These are phyloP conservation scores for Novumbra hubbsi DNA, from an alignment of 2,797 vertebrate genomes.

Conservation along the genomic window DNA sequence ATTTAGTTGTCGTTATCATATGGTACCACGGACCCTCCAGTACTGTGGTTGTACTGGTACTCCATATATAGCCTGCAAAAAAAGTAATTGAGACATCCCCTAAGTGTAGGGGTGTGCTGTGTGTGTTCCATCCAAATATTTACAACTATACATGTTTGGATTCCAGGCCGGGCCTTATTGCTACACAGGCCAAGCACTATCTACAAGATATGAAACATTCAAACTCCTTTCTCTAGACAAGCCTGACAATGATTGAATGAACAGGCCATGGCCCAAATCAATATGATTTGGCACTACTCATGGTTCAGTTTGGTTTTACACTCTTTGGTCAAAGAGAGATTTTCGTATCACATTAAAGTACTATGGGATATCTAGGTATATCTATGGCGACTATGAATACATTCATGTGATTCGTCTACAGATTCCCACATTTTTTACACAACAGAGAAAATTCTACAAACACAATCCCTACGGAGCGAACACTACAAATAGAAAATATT, in stretches of 20 bases:
- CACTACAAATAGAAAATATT: neutral
- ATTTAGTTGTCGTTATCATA: neutral
- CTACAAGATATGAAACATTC: neutral
- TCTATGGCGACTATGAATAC: neutral
- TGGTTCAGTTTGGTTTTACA: slow-evolving; percentile 17
- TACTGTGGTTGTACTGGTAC: neutral
- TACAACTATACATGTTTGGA: neutral
- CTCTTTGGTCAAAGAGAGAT: slow-evolving; percentile 51
- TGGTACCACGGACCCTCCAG: neutral
- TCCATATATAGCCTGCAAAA: neutral
- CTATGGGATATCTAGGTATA: slow-evolving; percentile 16
- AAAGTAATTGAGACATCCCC: too few species aligned
- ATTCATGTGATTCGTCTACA: neutral
- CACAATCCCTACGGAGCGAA: neutral
- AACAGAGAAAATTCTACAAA: neutral
- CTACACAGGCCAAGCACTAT: neutral
- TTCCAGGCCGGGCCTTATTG: neutral
- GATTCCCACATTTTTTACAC: neutral
- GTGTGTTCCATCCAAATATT: neutral
- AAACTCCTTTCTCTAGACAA: neutral
- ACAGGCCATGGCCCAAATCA: neutral
- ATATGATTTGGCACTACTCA: slow-evolving; percentile 2
- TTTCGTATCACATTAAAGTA: slow-evolving; percentile 33
- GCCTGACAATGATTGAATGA: neutral
- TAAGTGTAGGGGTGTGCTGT: too few species aligned